Evolutionary conservation across 2,113 vertebrate species (phyloP), one percentile per base, ranked within the genome.

Genomic region (Aphyosemion australe): DNA sequence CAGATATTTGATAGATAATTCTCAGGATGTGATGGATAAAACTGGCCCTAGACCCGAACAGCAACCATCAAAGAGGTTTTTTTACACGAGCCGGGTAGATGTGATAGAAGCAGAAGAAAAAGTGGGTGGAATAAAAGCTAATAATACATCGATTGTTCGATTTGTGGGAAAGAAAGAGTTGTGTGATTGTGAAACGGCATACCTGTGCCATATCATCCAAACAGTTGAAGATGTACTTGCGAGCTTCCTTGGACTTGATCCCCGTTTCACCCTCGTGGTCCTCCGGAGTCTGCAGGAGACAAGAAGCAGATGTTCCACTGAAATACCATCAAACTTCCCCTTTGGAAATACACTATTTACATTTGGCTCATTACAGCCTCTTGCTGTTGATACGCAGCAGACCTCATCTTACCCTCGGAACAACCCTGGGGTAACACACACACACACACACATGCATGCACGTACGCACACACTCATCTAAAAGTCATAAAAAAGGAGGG

Each of bases 221-320:
- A 86, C 96, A 98, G 91, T 98, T 98, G 90, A 98, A 98, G 91
- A 98, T 97, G 90, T 98, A 98, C 91, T 98, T 98, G 78, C 96
- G 93, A 60, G 96, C 96, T 91, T 98, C 96, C 90, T 98, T 98
- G 39, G 96, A 98, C 86, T 98, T 98, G 91, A 98, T 97, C 79
- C 95, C 96, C 0, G 95, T 97, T 89, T 98, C 96, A 72, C 94
- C 93, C 90, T 98, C 96, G 47, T 98, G 96, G 91, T 98, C 95
- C 83, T 98, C 96, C 26, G 93, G 94, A 9, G 95, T 97, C 96
- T 98, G 91, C 49, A 68, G 77, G 84, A 84, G 84, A 89, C 78
- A 88, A 84, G 72, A 90, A 87, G 74, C 85, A 88, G 89, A 89
- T 86, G 88, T 86, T 87, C 57, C 65, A 65, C 61, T 79, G 57